Conservation (phyloP, 1,140 invertebrate species). For the Pollicipes pollicipes region DNA sequence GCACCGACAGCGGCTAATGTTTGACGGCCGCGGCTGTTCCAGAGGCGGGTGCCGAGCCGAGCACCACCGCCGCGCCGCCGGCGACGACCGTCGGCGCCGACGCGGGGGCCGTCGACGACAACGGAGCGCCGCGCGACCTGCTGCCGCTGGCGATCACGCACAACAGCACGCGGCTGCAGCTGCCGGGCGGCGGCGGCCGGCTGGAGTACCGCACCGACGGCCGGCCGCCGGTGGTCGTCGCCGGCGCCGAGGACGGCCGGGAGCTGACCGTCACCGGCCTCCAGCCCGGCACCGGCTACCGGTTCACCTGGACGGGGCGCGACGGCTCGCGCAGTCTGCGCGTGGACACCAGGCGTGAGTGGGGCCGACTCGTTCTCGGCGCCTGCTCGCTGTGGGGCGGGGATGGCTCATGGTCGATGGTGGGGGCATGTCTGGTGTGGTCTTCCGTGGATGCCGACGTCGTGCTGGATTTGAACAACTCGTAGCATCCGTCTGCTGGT, state of each 20-base stretch:
- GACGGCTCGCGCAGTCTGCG: slow-evolving; percentile 13
- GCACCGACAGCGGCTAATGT: too few relatives aligned
- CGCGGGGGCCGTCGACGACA: too few relatives aligned
- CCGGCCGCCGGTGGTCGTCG: slow-evolving; percentile 17
- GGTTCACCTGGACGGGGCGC: slow-evolving; percentile 20
- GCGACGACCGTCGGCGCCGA: background rate
- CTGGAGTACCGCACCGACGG: slow-evolving; percentile 14
- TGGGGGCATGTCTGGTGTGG: too few relatives aligned
- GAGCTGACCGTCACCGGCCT: slow-evolving; percentile 18
- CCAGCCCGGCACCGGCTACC: slow-evolving; percentile 19
- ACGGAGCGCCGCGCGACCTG: background rate
- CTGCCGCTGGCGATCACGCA: slow-evolving; percentile 10
- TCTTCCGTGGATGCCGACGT: too few relatives aligned
- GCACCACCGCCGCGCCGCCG: background rate
- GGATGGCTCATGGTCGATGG: too few relatives aligned
- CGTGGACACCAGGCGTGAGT: slow-evolving; percentile 15
- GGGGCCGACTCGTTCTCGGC: background rate
- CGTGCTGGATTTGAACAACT: too few relatives aligned
- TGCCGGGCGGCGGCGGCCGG: slow-evolving; percentile 19
- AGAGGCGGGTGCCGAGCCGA: background rate
- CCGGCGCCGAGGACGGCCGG: slow-evolving; percentile 17
- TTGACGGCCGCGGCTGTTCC: background rate
- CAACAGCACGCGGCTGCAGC: slow-evolving; percentile 19
- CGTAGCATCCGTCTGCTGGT: too few relatives aligned
- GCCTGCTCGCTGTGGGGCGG: too few relatives aligned